Conservation (phyloP, 2,888 invertebrate species). For the Oxycera nigricornis region DNA sequence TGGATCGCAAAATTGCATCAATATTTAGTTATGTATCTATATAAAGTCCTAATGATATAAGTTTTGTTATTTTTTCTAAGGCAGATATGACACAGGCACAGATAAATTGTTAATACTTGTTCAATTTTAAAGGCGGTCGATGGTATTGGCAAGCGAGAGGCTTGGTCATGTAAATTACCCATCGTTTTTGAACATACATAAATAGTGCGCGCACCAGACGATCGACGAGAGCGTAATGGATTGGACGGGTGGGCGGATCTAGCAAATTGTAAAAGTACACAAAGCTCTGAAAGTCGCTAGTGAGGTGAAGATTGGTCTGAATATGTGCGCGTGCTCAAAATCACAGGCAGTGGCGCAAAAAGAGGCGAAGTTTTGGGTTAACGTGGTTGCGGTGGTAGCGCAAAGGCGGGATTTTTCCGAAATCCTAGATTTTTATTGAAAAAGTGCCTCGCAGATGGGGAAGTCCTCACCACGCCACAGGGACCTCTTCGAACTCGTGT, state of each 20-base stretch:
- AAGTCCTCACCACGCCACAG: no score
- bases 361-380: not conserved
- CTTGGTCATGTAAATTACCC: constrained; percentile 23
- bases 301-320: constrained; percentile 23
- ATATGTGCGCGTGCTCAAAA: constrained; percentile 8
- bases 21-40: no score
- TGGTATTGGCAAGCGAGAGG: not conserved
- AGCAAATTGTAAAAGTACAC: constrained; percentile 12
- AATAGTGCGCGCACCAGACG: constrained; percentile 2
- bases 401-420: not conserved
- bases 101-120: no score
- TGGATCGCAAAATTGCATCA: no score
- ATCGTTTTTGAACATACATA: not conserved
- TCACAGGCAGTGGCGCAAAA: not conserved
- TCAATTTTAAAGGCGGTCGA: not conserved
- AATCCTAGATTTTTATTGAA: no score
- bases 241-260: constrained; percentile 24
- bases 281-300: not conserved
- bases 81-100: no score
- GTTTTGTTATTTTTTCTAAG: no score
- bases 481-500: no score
- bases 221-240: constrained; percentile 13
- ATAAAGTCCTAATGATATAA: no score
- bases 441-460: no score
- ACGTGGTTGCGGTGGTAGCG: not conserved